Evolutionary conservation across 2,888 invertebrate species (phyloP).

Genomic region (Thysanoteuthis rhombus): DNA sequence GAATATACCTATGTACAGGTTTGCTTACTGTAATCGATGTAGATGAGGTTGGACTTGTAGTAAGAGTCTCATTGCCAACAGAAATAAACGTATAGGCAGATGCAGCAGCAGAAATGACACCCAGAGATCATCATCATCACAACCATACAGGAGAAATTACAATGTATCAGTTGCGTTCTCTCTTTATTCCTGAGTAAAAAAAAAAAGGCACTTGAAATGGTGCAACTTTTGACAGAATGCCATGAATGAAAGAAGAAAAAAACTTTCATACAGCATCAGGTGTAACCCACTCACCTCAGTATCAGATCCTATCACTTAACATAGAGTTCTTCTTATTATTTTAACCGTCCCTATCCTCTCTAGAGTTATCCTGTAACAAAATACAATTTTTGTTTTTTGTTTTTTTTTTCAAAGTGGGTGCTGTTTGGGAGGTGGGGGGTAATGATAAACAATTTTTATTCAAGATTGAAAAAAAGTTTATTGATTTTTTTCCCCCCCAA

Average conservation of each 20-base stretch:
- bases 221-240: background rate
- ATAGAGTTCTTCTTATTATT: no score
- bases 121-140: background rate
- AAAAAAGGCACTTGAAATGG: background rate
- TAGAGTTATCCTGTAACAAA: no score
- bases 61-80: background rate
- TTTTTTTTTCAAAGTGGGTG: no score
- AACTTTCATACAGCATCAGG: background rate
- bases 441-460: no score
- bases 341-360: no score
- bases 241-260: background rate
- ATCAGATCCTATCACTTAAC: background rate
- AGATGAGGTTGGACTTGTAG: background rate
- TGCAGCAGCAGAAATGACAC: no score
- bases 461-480: no score
- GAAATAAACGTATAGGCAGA: background rate
- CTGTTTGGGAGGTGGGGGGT: no score
- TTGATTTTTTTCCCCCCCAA: no score
- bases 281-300: background rate
- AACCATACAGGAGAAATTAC: background rate
- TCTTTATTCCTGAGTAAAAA: background rate
- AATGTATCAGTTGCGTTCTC: background rate
- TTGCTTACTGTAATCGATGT: slow-evolving; percentile 1
- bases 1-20: no score
- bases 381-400: no score